These are phyloP conservation scores for Caenorhabditis zanzibari DNA, from an alignment of 2,888 invertebrate species.

Conservation along the genomic window DNA sequence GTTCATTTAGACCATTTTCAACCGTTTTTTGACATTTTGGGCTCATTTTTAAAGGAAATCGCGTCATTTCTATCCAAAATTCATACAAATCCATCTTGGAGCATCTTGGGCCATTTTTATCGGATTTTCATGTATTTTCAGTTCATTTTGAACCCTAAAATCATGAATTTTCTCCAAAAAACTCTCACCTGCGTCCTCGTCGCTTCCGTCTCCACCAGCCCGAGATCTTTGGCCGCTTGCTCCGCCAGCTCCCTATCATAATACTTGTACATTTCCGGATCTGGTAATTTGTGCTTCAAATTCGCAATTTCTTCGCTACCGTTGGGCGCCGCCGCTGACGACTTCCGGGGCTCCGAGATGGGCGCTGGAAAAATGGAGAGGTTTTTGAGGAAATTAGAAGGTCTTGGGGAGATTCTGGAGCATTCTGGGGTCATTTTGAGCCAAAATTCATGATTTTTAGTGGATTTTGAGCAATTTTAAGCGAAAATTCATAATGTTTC, in stretches of 20 bases:
- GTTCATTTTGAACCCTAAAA: neutral
- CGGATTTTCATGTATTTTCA: too few species aligned
- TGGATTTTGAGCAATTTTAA: too few species aligned
- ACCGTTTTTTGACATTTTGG: neutral
- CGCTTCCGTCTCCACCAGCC: slow-evolving; percentile 34
- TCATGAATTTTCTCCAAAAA: neutral
- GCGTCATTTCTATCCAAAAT: too few species aligned
- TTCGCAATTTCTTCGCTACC: neutral
- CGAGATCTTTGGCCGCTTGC: slow-evolving; percentile 17
- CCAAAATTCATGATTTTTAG: too few species aligned
- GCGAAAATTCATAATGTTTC: too few species aligned
- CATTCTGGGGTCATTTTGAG: neutral
- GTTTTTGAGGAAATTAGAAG: neutral
- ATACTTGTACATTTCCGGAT: slow-evolving; percentile 42
- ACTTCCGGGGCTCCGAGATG: neutral
- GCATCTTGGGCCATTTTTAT: neutral
- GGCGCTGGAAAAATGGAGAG: neutral
- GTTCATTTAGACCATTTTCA: neutral
- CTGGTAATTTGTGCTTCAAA: neutral
- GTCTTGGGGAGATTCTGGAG: neutral
- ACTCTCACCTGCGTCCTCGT: slow-evolving; percentile 31
- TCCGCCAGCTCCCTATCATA: slow-evolving; percentile 47
- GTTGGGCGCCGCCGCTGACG: neutral
- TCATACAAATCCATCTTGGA: neutral
- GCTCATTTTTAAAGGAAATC: neutral